Evolutionary conservation across 2,888 invertebrate genomes (phyloP).

Genomic region (Drosophila picticornis): DNA sequence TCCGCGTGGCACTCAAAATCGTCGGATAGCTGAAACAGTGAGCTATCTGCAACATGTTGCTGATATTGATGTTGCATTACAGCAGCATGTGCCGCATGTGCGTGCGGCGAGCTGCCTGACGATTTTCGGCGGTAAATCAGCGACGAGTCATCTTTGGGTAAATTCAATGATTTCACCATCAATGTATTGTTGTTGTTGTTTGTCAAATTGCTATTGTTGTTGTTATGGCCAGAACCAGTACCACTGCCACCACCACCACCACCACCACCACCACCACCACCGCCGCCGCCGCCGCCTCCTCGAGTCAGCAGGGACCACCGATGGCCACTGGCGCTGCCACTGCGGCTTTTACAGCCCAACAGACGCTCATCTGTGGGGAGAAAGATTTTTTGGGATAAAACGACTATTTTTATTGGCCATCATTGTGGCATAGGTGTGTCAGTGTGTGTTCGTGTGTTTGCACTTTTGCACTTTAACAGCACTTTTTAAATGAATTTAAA

Average conservation of each 20-base stretch:
- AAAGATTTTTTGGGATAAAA: slow-evolving; percentile 19
- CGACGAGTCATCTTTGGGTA: slow-evolving; percentile 84
- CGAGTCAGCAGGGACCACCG: slow-evolving; percentile 83
- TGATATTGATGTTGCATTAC: slow-evolving; percentile 50
- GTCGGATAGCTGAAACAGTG: slow-evolving; percentile 81
- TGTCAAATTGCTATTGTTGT: slow-evolving; percentile 65
- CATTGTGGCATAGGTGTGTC: slow-evolving; percentile 13
- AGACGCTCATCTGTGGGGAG: slow-evolving; percentile 66
- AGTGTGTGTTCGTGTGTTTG: slow-evolving; percentile 4
- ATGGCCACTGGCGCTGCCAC: slow-evolving; percentile 74
- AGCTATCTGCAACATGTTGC: slow-evolving; percentile 61
- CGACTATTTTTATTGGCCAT: slow-evolving; percentile 31
- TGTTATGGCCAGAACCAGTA: slow-evolving; percentile 61
- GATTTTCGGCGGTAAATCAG: slow-evolving; percentile 84
- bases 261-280: slow-evolving; percentile 19
- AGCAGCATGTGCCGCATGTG: slow-evolving; percentile 53
- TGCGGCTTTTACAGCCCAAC: slow-evolving; percentile 70
- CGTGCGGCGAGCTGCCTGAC: slow-evolving; percentile 83
- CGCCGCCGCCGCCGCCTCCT: slow-evolving; percentile 31
- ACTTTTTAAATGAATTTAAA: slow-evolving; percentile 25
- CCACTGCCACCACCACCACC: slow-evolving; percentile 20
- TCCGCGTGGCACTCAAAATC: slow-evolving; percentile 87
- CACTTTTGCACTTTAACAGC: not conserved
- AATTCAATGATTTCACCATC: slow-evolving; percentile 81
- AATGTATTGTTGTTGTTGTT: slow-evolving; percentile 81